A percentile compares a stretch with the other conserved stretches of the same genome.
Evolutionary conservation across 1,140 invertebrate genomes (phyloP).

Genomic region (Penaeus indicus): DNA sequence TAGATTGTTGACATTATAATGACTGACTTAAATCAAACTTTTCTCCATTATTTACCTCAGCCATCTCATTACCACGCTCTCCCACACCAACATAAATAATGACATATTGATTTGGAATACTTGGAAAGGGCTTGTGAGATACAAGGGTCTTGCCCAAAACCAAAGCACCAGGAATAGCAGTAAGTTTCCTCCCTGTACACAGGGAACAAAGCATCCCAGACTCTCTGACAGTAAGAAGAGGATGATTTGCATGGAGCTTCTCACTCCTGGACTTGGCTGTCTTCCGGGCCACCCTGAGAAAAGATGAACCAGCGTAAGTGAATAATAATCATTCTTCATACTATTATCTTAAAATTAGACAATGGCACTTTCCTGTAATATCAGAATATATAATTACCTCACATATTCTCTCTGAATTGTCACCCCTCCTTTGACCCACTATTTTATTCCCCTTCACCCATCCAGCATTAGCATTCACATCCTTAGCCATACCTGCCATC

Average conservation of each 20-base stretch:
- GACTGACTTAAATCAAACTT: background rate
- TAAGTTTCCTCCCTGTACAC: slow-evolving; percentile 99
- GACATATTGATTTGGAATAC: slow-evolving; percentile 99
- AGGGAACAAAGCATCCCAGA: slow-evolving; percentile 98
- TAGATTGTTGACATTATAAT: too few relatives aligned
- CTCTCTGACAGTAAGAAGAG: slow-evolving; percentile 96
- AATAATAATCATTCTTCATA: too few relatives aligned
- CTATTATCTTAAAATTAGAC: too few relatives aligned
- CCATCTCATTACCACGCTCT: slow-evolving; percentile 92
- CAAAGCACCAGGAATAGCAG: slow-evolving; percentile 98
- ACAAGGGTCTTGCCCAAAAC: slow-evolving; percentile 99
- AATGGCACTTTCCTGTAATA: too few relatives aligned
- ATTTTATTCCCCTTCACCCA: background rate
- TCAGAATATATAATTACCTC: too few relatives aligned
- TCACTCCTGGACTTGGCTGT: slow-evolving; percentile 95
- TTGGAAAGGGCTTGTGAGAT: slow-evolving; percentile 99
- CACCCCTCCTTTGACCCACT: background rate
- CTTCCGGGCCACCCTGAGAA: slow-evolving; percentile 86
- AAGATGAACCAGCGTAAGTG: background rate
- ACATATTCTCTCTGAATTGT: too few relatives aligned
- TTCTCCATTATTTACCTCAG: slow-evolving; percentile 77
- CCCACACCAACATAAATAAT: slow-evolving; percentile 99
- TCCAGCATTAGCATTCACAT: background rate
- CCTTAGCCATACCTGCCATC: slow-evolving; percentile 81
- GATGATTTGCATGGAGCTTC: slow-evolving; percentile 98